Percentiles rank a stretch among this genome's conserved stretches.
Evolutionary conservation across 2,113 vertebrate species (phyloP).

Genomic region (Engraulis encrasicolus): DNA sequence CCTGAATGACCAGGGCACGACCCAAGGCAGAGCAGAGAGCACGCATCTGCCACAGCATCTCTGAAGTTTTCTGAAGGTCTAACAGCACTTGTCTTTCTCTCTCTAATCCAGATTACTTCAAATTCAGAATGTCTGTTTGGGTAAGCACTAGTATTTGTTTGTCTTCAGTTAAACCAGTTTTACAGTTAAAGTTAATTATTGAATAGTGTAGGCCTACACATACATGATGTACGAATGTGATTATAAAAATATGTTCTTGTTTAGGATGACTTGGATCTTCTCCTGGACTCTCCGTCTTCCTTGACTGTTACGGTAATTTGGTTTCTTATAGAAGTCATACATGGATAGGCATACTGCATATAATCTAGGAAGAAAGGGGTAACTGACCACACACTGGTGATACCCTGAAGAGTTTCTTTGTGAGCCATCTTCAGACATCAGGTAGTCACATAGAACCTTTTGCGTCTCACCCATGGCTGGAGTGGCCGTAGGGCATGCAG

Average conservation of each 20-base stretch:
- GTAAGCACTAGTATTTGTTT: conserved; percentile 31
- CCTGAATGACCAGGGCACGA: neutral
- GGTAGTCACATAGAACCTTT: no score
- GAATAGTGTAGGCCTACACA: no score
- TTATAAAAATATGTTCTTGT: conserved; percentile 14
- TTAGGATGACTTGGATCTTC: conserved; percentile 74
- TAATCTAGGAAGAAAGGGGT: no score
- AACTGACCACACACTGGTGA: no score
- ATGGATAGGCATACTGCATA: no score
- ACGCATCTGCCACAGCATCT: no score
- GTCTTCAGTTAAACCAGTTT: no score
- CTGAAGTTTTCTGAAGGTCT: neutral
- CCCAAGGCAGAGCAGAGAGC: neutral
- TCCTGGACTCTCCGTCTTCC: conserved; percentile 73
- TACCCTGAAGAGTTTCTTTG: no score
- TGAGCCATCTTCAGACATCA: no score
- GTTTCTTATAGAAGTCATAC: neutral
- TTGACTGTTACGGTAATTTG: conserved; percentile 53
- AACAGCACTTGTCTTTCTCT: neutral
- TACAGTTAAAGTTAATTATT: no score
- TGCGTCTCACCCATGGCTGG: no score
- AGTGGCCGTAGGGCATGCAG: no score
- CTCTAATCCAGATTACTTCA: neutral
- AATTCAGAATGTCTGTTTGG: conserved; percentile 32
- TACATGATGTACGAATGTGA: neutral